phyloP scores from a whole-genome alignment of 2,797 vertebrate species.

The Poliocrania exsul region DNA sequence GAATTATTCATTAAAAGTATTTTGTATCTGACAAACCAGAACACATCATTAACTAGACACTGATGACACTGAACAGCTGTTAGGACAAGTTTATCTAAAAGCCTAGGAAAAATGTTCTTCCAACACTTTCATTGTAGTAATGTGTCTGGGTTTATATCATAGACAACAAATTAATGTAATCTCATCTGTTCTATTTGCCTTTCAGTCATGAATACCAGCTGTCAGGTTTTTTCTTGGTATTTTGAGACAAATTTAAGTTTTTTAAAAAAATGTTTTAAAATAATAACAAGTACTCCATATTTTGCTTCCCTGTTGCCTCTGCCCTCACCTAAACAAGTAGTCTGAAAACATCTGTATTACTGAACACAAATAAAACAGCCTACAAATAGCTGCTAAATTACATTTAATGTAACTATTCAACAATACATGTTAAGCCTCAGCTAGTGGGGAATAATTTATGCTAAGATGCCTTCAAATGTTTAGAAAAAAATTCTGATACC shows the following conservation, averaged over 20 bases:
- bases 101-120: neutral
- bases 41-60: neutral
- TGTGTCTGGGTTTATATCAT: neutral
- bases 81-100: neutral
- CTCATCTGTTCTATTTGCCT: neutral
- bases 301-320: neutral
- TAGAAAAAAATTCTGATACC: neutral
- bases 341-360: neutral
- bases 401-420: neutral
- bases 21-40: neutral
- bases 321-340: neutral
- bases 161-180: neutral
- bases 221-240: neutral
- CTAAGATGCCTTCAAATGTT: neutral
- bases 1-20: neutral
- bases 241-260: neutral
- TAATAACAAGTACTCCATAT: neutral
- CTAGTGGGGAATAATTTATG: neutral
- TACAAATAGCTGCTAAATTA: fast-evolving
- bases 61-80: neutral
- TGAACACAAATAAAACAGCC: neutral
- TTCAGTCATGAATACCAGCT: neutral
- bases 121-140: neutral
- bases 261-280: neutral
- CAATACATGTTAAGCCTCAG: fast-evolving